Conservation (phyloP, 2,113 vertebrate species). For the Erythrocercus mccallii region DNA sequence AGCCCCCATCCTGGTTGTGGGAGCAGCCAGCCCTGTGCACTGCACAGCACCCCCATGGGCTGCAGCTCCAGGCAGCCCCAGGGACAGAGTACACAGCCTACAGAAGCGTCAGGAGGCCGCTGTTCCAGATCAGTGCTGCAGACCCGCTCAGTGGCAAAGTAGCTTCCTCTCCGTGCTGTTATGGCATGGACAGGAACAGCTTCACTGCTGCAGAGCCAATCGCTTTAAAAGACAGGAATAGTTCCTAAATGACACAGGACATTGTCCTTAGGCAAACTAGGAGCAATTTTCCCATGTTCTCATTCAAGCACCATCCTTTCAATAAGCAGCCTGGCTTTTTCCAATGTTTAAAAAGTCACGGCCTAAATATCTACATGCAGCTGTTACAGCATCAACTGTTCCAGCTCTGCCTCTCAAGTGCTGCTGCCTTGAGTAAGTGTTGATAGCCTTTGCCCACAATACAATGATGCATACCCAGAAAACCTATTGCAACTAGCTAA, state of each 20-base stretch:
- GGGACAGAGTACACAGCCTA: not conserved
- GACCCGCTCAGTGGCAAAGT: not conserved
- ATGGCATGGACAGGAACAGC: not conserved
- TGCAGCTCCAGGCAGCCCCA: rapidly evolving
- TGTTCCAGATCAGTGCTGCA: rapidly evolving
- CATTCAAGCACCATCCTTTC: not conserved
- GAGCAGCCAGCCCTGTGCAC: not conserved
- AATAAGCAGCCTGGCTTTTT: not conserved
- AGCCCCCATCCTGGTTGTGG: rapidly evolving
- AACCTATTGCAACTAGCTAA: not conserved
- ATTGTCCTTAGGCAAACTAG: not conserved
- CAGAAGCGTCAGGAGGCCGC: rapidly evolving
- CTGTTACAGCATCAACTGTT: not conserved
- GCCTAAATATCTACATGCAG: not conserved
- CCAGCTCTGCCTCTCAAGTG: not conserved
- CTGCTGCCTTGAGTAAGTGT: not conserved
- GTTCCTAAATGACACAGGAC: not conserved
- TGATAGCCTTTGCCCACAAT: rapidly evolving
- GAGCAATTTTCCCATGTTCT: not conserved
- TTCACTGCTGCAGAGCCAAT: not conserved
- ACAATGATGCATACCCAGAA: not conserved
- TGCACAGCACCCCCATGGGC: too few relatives aligned
- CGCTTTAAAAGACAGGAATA: not conserved
- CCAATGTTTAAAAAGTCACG: not conserved
- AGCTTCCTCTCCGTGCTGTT: rapidly evolving